These are phyloP conservation scores for Caretta caretta DNA, from an alignment of 2,113 vertebrate genomes.

Conservation along the genomic window DNA sequence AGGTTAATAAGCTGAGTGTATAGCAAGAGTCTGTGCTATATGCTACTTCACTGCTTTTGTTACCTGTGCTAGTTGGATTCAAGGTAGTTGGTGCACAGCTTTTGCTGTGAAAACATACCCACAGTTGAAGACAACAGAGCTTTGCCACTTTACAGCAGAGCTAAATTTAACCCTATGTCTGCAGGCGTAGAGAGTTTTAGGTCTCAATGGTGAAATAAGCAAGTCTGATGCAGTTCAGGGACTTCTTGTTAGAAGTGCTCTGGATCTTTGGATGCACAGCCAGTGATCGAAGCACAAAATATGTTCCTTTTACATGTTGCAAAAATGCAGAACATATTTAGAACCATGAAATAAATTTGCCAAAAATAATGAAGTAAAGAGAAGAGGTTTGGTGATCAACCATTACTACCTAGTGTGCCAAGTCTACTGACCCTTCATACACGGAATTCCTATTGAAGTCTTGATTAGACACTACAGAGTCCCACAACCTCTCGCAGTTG, in stretches of 20 bases:
- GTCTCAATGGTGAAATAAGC: neutral
- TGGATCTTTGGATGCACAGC: neutral
- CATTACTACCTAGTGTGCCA: neutral
- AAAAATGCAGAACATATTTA: neutral
- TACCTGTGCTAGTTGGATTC: neutral
- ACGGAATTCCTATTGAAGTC: neutral
- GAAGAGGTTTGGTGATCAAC: rapidly evolving
- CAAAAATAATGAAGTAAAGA: rapidly evolving
- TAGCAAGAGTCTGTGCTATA: neutral
- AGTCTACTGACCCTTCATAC: rapidly evolving
- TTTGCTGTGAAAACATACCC: neutral
- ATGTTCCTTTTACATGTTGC: neutral
- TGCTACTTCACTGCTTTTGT: neutral
- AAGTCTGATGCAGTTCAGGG: neutral
- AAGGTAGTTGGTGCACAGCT: neutral
- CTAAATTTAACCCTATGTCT: rapidly evolving
- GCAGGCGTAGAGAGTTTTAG: neutral
- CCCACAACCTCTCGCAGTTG: neutral
- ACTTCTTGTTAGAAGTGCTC: neutral
- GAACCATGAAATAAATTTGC: neutral
- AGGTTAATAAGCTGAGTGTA: neutral
- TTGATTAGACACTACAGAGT: neutral
- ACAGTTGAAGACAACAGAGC: neutral
- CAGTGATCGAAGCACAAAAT: neutral
- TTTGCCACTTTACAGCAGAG: neutral